Conservation (phyloP, 2,797 vertebrate species). For the Mergus octosetaceus region DNA sequence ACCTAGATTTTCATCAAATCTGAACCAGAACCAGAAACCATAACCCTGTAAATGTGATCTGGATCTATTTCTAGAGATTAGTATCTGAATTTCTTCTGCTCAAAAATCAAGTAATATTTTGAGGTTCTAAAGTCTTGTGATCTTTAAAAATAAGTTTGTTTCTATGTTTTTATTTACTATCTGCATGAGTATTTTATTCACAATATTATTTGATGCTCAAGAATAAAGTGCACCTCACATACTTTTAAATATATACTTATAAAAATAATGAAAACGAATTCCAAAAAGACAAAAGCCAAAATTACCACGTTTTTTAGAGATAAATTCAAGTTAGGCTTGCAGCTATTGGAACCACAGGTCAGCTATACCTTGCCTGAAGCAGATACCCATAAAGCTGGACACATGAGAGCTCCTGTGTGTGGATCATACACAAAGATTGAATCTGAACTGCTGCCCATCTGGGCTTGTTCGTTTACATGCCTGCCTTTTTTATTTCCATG, state of each 20-base stretch:
- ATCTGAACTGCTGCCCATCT: not conserved
- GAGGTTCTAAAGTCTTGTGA: not conserved
- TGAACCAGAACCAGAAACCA: not conserved
- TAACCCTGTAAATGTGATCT: not conserved
- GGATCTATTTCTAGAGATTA: not conserved
- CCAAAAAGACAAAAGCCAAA: not conserved
- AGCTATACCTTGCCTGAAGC: not conserved
- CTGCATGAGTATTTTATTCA: not conserved
- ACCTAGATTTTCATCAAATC: not conserved
- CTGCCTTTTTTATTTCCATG: not conserved
- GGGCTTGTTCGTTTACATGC: fast-evolving
- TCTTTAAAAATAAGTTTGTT: not conserved
- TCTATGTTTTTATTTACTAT: not conserved
- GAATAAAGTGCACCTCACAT: not conserved
- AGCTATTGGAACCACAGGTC: not conserved
- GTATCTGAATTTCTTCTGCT: not conserved
- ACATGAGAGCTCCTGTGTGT: not conserved
- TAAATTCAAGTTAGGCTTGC: not conserved
- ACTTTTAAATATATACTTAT: not conserved
- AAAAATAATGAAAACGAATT: not conserved
- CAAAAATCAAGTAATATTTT: not conserved
- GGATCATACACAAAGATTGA: not conserved
- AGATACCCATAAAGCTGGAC: not conserved
- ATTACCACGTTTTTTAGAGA: not conserved
- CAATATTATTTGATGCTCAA: not conserved